These are phyloP conservation scores for Lottia gigantea DNA, from an alignment of 2,888 invertebrate genomes.

Conservation along the genomic window DNA sequence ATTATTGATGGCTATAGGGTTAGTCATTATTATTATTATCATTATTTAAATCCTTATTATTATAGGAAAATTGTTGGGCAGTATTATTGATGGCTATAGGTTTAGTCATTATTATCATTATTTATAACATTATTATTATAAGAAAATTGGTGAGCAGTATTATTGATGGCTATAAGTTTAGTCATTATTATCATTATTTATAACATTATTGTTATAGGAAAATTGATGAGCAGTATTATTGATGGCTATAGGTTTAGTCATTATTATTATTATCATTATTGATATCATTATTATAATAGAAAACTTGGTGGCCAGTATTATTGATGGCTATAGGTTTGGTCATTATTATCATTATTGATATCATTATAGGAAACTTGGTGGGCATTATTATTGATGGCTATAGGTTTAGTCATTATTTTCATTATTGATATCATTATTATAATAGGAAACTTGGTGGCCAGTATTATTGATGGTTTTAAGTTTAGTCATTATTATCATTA, in stretches of 20 bases:
- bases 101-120: too few species aligned
- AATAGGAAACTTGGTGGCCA: conserved; percentile 67
- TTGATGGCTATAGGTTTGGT: conserved; percentile 91
- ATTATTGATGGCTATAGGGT: conserved; percentile 87
- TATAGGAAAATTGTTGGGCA: conserved; percentile 67
- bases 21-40: too few species aligned
- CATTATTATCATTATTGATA: neutral
- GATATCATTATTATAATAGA: conserved; percentile 38
- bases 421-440: neutral
- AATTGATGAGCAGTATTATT: conserved; percentile 78
- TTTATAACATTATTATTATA: conserved; percentile 29
- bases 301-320: conserved; percentile 76
- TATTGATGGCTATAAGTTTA: conserved; percentile 89
- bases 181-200: too few species aligned
- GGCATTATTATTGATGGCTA: conserved; percentile 86
- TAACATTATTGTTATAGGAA: conserved; percentile 41
- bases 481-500: too few species aligned
- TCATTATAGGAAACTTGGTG: conserved; percentile 66
- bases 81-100: conserved; percentile 91
- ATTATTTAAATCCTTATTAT: neutral
- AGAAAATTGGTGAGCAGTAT: conserved; percentile 74
- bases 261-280: too few species aligned
- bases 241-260: conserved; percentile 90
- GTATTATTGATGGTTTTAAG: conserved; percentile 91
- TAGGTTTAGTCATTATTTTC: conserved; percentile 92